A percentile compares a stretch with the other conserved stretches of the same genome.
Evolutionary conservation across 2,113 vertebrate genomes (phyloP).

Genomic region (Polypterus senegalus): DNA sequence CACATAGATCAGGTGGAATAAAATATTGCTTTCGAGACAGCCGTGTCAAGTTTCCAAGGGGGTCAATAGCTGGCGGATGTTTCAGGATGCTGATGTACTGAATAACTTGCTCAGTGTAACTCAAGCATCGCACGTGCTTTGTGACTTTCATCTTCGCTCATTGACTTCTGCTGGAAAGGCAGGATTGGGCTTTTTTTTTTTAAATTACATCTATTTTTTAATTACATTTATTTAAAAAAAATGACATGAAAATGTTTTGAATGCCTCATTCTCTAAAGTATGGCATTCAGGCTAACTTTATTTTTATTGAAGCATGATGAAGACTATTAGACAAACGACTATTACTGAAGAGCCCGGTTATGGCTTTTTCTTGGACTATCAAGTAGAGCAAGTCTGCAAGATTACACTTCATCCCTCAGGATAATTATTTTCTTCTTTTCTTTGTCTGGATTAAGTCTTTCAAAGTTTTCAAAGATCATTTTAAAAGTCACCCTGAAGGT

Average conservation of each 20-base stretch:
- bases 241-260: neutral
- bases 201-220: neutral
- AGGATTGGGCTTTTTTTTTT: neutral
- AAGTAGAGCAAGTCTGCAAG: no score
- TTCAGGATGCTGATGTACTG: neutral
- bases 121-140: neutral
- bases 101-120: neutral
- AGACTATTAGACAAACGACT: no score
- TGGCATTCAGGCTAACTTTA: no score
- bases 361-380: no score
- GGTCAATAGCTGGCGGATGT: slow-evolving; percentile 2
- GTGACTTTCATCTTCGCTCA: neutral
- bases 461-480: no score
- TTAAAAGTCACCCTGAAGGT: no score
- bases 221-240: neutral
- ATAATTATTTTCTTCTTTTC: no score
- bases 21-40: neutral
- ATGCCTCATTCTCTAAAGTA: neutral
- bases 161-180: neutral
- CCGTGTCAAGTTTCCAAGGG: neutral
- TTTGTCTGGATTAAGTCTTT: no score
- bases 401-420: no score
- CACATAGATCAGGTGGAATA: neutral
- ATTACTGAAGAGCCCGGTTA: no score
- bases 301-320: no score